Conservation (phyloP, 2,888 invertebrate genomes). For the Leucophenga maculata region DNA sequence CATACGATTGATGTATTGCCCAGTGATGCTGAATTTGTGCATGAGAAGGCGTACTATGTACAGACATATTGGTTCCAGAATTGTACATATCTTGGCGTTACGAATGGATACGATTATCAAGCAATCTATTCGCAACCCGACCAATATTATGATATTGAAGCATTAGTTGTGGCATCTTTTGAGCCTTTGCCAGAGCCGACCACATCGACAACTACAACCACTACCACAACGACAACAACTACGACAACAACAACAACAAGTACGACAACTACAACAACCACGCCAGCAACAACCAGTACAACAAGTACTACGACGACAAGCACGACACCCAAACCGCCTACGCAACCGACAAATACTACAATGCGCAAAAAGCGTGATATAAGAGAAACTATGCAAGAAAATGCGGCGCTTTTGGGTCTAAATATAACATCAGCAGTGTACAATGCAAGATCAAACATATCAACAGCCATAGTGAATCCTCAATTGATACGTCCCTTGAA, state of each 20-base stretch:
- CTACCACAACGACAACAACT: constrained; percentile 73
- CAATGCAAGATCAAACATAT: constrained; percentile 36
- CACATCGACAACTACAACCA: constrained; percentile 73
- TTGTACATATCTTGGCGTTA: constrained; percentile 80
- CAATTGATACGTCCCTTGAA: constrained; percentile 31
- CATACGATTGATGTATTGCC: constrained; percentile 76
- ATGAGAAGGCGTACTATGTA: constrained; percentile 74
- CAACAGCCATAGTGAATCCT: constrained; percentile 52
- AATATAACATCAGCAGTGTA: constrained; percentile 54
- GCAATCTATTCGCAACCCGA: constrained; percentile 79
- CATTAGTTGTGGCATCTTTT: constrained; percentile 81
- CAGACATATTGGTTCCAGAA: constrained; percentile 86
- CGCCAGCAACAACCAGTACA: constrained; percentile 72
- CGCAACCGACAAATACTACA: constrained; percentile 57
- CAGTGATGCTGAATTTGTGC: constrained; percentile 77
- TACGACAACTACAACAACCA: constrained; percentile 72
- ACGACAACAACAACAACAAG: constrained; percentile 71
- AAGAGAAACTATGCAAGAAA: constrained; percentile 55
- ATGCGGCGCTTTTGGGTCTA: constrained; percentile 61
- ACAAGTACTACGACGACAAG: constrained; percentile 55
- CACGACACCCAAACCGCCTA: constrained; percentile 63
- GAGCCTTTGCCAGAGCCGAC: constrained; percentile 74
- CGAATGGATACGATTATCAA: constrained; percentile 76
- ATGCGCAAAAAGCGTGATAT: constrained; percentile 54
- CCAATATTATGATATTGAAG: constrained; percentile 78